Evolutionary conservation across 1,140 invertebrate genomes (phyloP), one percentile per base, ranked within the genome.

Genomic region (Drosophila malerkotliana): DNA sequence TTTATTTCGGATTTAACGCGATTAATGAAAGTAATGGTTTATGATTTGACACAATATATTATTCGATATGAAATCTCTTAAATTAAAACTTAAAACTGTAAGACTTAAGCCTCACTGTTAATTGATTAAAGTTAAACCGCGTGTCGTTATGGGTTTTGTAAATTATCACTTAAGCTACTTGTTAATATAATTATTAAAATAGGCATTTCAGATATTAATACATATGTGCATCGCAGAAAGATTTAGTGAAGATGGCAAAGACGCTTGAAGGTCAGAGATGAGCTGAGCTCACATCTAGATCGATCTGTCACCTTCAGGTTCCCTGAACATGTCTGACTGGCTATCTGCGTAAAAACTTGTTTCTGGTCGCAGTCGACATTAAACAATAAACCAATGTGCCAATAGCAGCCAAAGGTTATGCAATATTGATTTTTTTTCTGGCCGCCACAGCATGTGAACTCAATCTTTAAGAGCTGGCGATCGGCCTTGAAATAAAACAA

Each of bases 181-280:
- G 32, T 37, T 37, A 12, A n/a, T 37, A 4, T 37, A 37, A 37
- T 4, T 37, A 37, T 37, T 37, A 12, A 37, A 37, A 12, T 37
- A 4, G 34, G 0, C 12, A 37, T 12, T 37, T 3, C 34, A 12
- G 34, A 37, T 37, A 12, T 37, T n/a, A 12, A 37, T n/a, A 21
- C 3, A 18, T 18, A 7, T 18, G n/a, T 18, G 4, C 41, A 44
- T 44, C 41, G 15, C 41, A 44, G 15, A 18, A 18, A 44, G 6
- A 44, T 18, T 44, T 9, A 3, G 61, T 77, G 44, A 60, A 41
- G 34, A 67, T 62, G 52, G 41, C 41, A 83, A 67, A 87, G 64
- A 39, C 75, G 28, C 72, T 82, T 85, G 88, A 87, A 87, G 83
- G 83, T 89, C 83, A 88, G 49, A 14, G 5, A 14, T 44, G 41